phyloP scores from a whole-genome alignment of 2,888 invertebrate species.

The Ditylenchus weischeri region DNA sequence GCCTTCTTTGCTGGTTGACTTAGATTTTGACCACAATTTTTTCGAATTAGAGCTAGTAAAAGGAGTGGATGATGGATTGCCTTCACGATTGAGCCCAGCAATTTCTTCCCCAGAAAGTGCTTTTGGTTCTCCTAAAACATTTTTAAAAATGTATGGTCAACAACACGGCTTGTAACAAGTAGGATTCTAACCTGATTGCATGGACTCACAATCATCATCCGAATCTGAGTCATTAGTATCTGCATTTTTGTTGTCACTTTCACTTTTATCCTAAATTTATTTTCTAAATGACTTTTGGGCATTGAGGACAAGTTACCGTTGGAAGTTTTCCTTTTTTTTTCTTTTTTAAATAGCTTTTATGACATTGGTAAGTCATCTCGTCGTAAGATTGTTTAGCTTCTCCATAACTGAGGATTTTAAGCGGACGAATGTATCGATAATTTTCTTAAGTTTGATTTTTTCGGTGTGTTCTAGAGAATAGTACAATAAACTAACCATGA shows the following conservation, averaged over 20 bases:
- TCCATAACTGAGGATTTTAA: constrained; percentile 44
- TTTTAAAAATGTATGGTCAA: constrained; percentile 20
- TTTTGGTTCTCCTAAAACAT: background rate
- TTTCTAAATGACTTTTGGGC: background rate
- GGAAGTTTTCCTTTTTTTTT: constrained; percentile 38
- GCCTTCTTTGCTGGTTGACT: background rate
- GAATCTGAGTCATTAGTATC: constrained; percentile 49
- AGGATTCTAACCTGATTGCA: constrained; percentile 6
- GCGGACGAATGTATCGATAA: constrained; percentile 52
- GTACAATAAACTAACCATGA: constrained; percentile 23
- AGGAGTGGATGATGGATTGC: too few relatives aligned
- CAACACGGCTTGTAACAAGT: too few relatives aligned
- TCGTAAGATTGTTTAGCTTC: constrained; percentile 41
- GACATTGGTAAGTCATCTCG: constrained; percentile 45
- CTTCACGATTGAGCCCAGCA: too few relatives aligned
- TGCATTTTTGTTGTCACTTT: constrained; percentile 45
- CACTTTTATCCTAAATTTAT: constrained; percentile 33
- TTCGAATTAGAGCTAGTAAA: too few relatives aligned
- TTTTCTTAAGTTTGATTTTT: constrained; percentile 25
- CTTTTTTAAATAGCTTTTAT: constrained; percentile 49
- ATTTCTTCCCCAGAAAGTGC: too few relatives aligned
- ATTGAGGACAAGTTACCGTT: background rate
- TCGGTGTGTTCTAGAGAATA: background rate
- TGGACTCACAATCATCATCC: constrained; percentile 28
- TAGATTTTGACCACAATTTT: too few relatives aligned